Conservation (phyloP, 2,888 invertebrate species). For the Gortyna flavago region DNA sequence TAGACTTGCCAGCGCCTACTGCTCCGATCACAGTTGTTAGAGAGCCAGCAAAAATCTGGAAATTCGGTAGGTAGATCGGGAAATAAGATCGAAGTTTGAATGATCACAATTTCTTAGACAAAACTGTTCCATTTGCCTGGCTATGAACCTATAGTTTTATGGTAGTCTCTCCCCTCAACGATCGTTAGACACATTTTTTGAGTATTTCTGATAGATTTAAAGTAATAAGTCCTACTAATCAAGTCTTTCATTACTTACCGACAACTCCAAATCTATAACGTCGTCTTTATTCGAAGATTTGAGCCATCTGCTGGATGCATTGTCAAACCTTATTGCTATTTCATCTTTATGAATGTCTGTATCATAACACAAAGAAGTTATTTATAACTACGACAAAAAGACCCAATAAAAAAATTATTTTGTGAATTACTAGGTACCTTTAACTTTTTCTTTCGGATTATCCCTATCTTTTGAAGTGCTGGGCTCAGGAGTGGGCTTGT, state of each 20-base stretch:
- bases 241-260: conserved; percentile 72
- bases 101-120: neutral
- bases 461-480: conserved; percentile 72
- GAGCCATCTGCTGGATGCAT: conserved; percentile 88
- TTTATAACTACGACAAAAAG: neutral
- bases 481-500: conserved; percentile 57
- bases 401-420: neutral
- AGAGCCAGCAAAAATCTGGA: conserved; percentile 78
- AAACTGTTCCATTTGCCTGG: neutral
- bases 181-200: neutral
- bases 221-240: neutral
- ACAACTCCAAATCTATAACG: conserved; percentile 84
- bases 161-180: neutral
- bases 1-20: conserved; percentile 91
- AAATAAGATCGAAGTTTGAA: neutral
- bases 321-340: conserved; percentile 79
- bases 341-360: conserved; percentile 70
- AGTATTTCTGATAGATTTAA: neutral
- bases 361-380: conserved; percentile 27
- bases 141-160: neutral
- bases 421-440: conserved; percentile 52
- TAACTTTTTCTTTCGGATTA: conserved; percentile 67
- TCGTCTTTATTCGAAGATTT: conserved; percentile 83
- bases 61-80: neutral
- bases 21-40: conserved; percentile 91